Evolutionary conservation across 1,140 invertebrate species (phyloP), one percentile per base, ranked within the genome.

Genomic region (Bombus huntii): DNA sequence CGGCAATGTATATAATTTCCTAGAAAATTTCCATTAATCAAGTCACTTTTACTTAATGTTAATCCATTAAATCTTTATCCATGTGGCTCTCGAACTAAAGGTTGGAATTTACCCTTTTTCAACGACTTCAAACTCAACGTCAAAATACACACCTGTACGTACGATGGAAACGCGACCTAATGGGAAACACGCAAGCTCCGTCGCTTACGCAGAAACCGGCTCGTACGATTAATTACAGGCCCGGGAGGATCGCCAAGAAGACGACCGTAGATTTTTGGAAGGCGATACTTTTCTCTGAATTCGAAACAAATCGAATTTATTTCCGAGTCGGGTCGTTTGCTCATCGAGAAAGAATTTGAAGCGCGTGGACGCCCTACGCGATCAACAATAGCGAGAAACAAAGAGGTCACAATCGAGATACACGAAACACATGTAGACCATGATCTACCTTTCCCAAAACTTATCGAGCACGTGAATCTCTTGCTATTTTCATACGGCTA

Each of bases 191-290:
- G 28, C 34, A 34, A 34, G 47, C 31, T 37, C 13, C 13, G 10
- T 31, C 25, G 42, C 22, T 66, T 65, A 42, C 76, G 44, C 22
- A 47, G 34, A 70, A 47, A 79, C 76, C 57, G 42, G n/a, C 18
- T 31, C 42, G 18, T 53, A 53, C 47, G 47, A 79, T 79, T 68
- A 66, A 79, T 79, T 68, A 47, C 31, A 18, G 65, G 3, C 31
- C 12, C n/a, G 13, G 15, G 37, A 65, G 13, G 28, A 78, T 62
- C 59, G 18, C 8, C 15, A 22, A 28, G 37, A 22, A 9, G 28
- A 53, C 44, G n/a, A 25, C 31, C 73, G 42, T 53, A 68, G 77
- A 68, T 47, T 70, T 79, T 65, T 44, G 77, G 44, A 68, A 79
- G 22, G 31, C 25, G 62, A 68, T 79, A 79, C 42, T 47, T 79